Conservation (phyloP, 1,140 invertebrate species). For the Halyomorpha halys region DNA sequence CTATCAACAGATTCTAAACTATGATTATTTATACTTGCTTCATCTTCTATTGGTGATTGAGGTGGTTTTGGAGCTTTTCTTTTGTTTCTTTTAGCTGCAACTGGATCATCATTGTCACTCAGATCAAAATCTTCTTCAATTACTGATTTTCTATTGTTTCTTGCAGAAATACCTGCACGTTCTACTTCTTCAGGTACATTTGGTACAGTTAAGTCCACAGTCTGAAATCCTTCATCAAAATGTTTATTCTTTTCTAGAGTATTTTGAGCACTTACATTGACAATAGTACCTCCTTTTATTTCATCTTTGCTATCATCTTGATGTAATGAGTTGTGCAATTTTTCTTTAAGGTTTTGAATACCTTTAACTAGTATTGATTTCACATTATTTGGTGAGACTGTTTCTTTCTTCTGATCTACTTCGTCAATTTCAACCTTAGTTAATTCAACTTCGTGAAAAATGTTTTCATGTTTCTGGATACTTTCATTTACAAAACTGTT, state of each 20-base stretch:
- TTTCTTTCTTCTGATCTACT: slow-evolving; percentile 20
- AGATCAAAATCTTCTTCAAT: slow-evolving; percentile 30
- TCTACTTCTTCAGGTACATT: slow-evolving; percentile 54
- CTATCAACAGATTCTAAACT: slow-evolving; percentile 35
- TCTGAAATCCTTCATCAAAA: slow-evolving; percentile 20
- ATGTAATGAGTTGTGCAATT: slow-evolving; percentile 29
- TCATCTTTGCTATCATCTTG: slow-evolving; percentile 23
- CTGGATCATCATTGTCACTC: slow-evolving; percentile 16
- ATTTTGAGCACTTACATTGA: slow-evolving; percentile 16
- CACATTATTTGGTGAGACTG: slow-evolving; percentile 29
- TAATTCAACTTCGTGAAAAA: slow-evolving; percentile 18
- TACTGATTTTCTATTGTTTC: slow-evolving; percentile 47
- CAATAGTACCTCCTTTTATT: slow-evolving; percentile 22
- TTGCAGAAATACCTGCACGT: slow-evolving; percentile 55
- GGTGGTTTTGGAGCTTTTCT: slow-evolving; percentile 55
- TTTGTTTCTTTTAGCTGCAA: slow-evolving; percentile 49
- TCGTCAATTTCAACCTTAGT: slow-evolving; percentile 15
- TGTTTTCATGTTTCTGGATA: not conserved
- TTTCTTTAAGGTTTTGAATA: slow-evolving; percentile 35
- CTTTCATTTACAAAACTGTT: slow-evolving; percentile 35
- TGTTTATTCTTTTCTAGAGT: slow-evolving; percentile 11
- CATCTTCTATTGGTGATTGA: slow-evolving; percentile 2
- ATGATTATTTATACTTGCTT: slow-evolving; percentile 21
- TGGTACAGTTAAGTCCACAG: slow-evolving; percentile 38
- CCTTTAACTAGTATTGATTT: slow-evolving; percentile 32